These are phyloP conservation scores for Centropus bengalensis DNA, from an alignment of 2,113 vertebrate genomes.

Conservation along the genomic window DNA sequence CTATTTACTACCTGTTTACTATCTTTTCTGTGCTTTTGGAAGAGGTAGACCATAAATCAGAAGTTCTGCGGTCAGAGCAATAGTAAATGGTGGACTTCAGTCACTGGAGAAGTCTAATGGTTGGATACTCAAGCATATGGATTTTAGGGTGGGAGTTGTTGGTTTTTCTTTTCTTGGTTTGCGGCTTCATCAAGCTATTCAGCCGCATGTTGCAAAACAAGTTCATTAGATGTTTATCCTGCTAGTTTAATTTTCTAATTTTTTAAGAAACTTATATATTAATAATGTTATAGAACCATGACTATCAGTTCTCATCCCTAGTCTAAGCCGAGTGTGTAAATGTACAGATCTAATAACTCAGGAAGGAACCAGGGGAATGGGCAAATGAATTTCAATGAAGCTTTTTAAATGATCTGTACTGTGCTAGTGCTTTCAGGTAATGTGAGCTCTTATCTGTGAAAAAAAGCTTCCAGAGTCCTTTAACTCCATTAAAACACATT, in stretches of 20 bases:
- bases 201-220: not conserved
- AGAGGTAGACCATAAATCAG: not conserved
- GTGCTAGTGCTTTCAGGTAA: not conserved
- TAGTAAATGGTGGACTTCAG: not conserved
- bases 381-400: not conserved
- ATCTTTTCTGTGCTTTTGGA: not conserved
- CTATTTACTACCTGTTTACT: not conserved
- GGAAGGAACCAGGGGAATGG: not conserved
- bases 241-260: not conserved
- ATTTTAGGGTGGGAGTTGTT: not conserved
- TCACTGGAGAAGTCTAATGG: not conserved
- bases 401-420: not conserved
- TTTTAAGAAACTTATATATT: too few species aligned
- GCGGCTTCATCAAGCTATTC: not conserved
- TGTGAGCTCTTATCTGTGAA: not conserved
- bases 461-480: not conserved
- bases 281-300: not conserved
- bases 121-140: not conserved
- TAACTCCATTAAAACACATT: not conserved
- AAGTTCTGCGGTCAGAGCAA: not conserved
- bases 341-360: not conserved
- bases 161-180: not conserved
- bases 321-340: fast-evolving
- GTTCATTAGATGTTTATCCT: not conserved
- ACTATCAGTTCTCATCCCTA: not conserved